Base-by-base conservation (phyloP, 2,797 vertebrate species). In the Austrolebias charrua region DNA sequence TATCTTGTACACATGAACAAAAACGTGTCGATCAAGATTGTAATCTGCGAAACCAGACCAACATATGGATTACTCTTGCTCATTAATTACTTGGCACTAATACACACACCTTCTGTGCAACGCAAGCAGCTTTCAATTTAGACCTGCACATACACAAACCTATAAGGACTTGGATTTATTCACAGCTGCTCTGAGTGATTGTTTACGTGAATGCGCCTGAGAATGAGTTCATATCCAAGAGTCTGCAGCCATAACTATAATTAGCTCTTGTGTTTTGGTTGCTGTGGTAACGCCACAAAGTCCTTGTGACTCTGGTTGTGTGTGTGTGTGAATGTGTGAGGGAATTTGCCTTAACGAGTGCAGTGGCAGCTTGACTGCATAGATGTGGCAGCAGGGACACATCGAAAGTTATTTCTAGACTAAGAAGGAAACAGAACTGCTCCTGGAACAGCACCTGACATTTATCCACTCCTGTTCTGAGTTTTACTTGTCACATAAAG, bases 191-290 rank as follows among this genome's bases (percentile, higher is more conserved):
- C 45, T 44, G 38, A 63, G 61, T 69, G 73, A 63, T 73, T 80
- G 77, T 71, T 62, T 24, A 33, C 73, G 61, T 47, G 71, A 66
- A 47, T 58, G 69, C 62, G 70, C 20, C 24, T 42, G 57, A 66
- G 63, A 72, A 24, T 56, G 59, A 64, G 66, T 78, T 75, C 79
- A 66, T 69, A 73, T 79, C 64, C 64, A 60, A 38, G 66, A 76
- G 60, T 88, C 77, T 75, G 68, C 72, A 76, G 76, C 75, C 71
- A 69, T 63, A 69, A 78, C 86, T 87, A 88, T 90, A 87, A 89
- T 88, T 88, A 89, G 85, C 79, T 68, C 75, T 68, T 79, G 72
- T 85, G 77, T 80, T 87, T 85, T 71, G 71, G 86, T 89, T 89
- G 82, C 87, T 83, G 78, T 87, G 85, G 86, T 82, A 86, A 83